Evolutionary conservation across 2,888 invertebrate species (phyloP).

Genomic region (Andricus curvator): DNA sequence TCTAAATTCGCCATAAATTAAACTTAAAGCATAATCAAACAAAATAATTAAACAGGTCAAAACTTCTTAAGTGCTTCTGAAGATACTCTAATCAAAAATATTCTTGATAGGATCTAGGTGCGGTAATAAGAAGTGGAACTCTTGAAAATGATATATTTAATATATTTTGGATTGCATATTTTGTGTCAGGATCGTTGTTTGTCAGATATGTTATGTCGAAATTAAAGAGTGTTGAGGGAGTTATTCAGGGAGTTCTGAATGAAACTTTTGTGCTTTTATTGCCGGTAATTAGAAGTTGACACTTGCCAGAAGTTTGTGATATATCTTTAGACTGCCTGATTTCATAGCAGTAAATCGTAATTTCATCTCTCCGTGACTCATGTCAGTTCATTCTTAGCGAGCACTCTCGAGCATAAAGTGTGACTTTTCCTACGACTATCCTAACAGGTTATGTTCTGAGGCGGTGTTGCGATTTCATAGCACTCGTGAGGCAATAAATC

Average conservation of each 20-base stretch:
- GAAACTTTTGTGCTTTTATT: conserved; percentile 19
- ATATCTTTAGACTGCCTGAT: conserved; percentile 24
- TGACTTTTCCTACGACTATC: conserved; percentile 16
- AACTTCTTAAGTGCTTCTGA: too few relatives aligned
- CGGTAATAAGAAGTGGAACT: too few relatives aligned
- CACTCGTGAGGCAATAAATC: background rate
- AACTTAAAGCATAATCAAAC: background rate
- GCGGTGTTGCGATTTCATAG: background rate
- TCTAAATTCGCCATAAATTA: background rate
- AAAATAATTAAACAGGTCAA: too few relatives aligned
- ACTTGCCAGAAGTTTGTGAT: conserved; percentile 8
- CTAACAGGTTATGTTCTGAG: background rate
- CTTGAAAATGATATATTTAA: background rate
- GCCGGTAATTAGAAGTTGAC: conserved; percentile 4
- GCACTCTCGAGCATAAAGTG: conserved; percentile 32
- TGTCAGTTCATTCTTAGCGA: conserved; percentile 11
- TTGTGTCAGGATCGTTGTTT: background rate
- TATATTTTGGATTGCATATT: background rate
- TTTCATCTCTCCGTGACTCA: conserved; percentile 26
- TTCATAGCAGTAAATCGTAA: conserved; percentile 36
- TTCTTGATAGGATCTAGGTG: background rate
- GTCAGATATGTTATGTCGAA: background rate
- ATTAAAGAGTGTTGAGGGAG: background rate
- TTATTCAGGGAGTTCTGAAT: conserved; percentile 19
- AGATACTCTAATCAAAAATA: background rate